phyloP scores from a whole-genome alignment of 2,888 invertebrate genomes.

The Zygothrica quintamaculata region DNA sequence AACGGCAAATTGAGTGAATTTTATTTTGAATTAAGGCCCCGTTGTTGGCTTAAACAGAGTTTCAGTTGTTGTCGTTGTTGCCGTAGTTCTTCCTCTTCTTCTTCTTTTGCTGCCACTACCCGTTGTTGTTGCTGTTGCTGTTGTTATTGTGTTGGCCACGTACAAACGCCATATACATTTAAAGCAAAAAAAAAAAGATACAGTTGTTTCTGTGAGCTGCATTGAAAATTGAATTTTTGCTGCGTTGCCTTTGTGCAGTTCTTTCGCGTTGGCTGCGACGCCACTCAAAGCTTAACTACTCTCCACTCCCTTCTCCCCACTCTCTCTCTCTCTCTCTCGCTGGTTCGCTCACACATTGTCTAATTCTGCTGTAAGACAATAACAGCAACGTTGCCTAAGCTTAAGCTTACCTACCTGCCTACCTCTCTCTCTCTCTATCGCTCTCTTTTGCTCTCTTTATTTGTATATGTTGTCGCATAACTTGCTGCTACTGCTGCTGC shows the following conservation, averaged over 20 bases:
- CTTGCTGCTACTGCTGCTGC: not conserved
- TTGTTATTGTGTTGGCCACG: slow-evolving; percentile 38
- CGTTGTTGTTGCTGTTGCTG: slow-evolving; percentile 13
- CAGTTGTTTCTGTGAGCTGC: slow-evolving; percentile 73
- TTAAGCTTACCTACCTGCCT: too few relatives aligned
- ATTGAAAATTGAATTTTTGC: slow-evolving; percentile 70
- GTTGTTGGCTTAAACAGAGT: slow-evolving; percentile 2
- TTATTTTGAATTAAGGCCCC: slow-evolving; percentile 18
- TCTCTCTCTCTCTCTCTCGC: too few relatives aligned
- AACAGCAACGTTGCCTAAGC: too few relatives aligned
- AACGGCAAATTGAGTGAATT: slow-evolving; percentile 54
- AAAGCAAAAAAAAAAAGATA: slow-evolving; percentile 42
- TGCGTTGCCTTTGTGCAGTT: slow-evolving; percentile 55
- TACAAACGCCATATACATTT: slow-evolving; percentile 46
- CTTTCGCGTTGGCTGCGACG: slow-evolving; percentile 15
- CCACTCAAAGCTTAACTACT: too few relatives aligned
- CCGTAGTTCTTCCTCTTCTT: too few relatives aligned
- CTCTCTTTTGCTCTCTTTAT: too few relatives aligned
- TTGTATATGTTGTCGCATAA: too few relatives aligned
- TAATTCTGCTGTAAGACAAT: too few relatives aligned
- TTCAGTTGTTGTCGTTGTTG: slow-evolving; percentile 19
- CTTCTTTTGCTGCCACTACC: too few relatives aligned
- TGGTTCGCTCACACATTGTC: too few relatives aligned
- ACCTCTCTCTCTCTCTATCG: too few relatives aligned
- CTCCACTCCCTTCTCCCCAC: too few relatives aligned